Percentiles rank a stretch among this genome's conserved stretches.
Conservation (phyloP, 92 coral and sea anemone genomes). For the Epizoanthus ramosus region DNA sequence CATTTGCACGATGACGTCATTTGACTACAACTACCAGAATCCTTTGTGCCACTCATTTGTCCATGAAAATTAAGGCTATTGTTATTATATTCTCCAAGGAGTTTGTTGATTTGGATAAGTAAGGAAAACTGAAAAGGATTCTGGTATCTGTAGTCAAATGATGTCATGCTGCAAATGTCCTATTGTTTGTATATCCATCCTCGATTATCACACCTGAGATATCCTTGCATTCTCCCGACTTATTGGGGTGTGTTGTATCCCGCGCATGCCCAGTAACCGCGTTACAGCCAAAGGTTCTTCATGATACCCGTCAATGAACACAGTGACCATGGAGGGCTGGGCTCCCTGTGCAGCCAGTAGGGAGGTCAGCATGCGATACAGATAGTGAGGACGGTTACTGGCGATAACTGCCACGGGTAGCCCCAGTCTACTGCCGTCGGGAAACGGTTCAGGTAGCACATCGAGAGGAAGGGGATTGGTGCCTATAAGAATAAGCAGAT, state of each 20-base stretch:
- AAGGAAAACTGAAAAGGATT: too few species aligned
- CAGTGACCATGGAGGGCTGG: slow-evolving; percentile 75
- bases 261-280: slow-evolving; percentile 77
- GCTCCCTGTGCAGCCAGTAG: slow-evolving; percentile 92
- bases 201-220: too few species aligned
- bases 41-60: too few species aligned
- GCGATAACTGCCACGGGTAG: slow-evolving; percentile 97
- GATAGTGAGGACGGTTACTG: slow-evolving; percentile 93
- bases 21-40: too few species aligned
- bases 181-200: too few species aligned
- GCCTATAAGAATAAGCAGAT: slow-evolving; percentile 40
- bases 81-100: too few species aligned
- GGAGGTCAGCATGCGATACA: slow-evolving; percentile 92
- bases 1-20: too few species aligned
- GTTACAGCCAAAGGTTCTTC: slow-evolving; percentile 92
- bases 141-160: too few species aligned
- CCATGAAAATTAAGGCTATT: too few species aligned
- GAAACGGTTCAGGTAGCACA: slow-evolving; percentile 70
- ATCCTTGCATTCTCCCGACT: too few species aligned
- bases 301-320: slow-evolving; percentile 92
- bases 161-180: too few species aligned
- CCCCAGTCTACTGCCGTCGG: slow-evolving; percentile 61
- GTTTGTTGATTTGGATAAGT: too few species aligned
- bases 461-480: slow-evolving; percentile 91
- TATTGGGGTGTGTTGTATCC: slow-evolving; percentile 3